Base-by-base conservation (phyloP, 2,888 invertebrate genomes). In the Cordylochernes scorpioides region DNA sequence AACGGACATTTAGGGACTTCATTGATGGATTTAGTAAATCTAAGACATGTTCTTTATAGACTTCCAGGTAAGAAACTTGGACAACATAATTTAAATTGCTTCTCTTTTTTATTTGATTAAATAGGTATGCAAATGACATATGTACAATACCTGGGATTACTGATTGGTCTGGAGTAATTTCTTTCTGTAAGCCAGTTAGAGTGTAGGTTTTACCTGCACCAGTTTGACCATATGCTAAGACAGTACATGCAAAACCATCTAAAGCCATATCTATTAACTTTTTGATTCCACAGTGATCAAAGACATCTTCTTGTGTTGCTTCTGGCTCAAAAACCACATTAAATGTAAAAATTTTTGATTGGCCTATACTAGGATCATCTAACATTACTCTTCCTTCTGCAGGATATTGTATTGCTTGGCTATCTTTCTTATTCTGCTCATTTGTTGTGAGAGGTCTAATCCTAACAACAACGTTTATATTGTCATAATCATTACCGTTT, bases 201-300 rank as follows among this genome's bases (percentile, higher is more conserved):
- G 88, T 88, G 50, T 86, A 84, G 0, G 88, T 88, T 58, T 88
- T 88, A 4, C 88, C 88, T 42, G 82, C 82, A 24, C 88, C 86
- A 0, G 88, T 88, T 58, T 88, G 88, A 2, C 88, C 88, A 54
- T 88, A 88, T 49, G 88, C 88, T 55, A 88, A 78, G 15, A 73
- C 75, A 1, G 88, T 88, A 48, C 82, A 80, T 17, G 75, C 71
- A 52, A 82, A 88, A 27, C 56, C 88, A 49, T 82, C 80, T 19
- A 86, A 67, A 1, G 82, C 75, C 80, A 86, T 84, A 51, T 84
- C 78, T 33, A 88, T 67, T 10, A 88, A 66, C 28, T 75, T 62
- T 49, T 77, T 82, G 36, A 86, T 67, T 1, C 86, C 86, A 0
- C 74, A 82, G 55, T 73, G 77, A 49, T 82, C 74, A 34, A 88